These are phyloP conservation scores for Threskiornis aethiopicus DNA, from an alignment of 2,797 vertebrate genomes.

Conservation along the genomic window DNA sequence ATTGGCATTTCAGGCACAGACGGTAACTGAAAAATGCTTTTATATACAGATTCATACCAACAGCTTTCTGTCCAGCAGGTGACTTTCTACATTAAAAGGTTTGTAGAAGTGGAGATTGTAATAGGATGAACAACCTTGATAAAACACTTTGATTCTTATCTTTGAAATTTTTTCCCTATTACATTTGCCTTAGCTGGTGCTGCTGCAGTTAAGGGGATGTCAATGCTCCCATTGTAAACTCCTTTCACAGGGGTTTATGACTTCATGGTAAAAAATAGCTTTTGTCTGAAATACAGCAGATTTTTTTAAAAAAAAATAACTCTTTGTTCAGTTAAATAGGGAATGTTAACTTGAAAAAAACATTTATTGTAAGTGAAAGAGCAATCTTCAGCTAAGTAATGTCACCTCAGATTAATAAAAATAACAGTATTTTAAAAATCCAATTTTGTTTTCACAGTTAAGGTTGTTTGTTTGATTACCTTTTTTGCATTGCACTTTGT, in stretches of 20 bases:
- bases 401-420: conserved; percentile 50
- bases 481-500: conserved; percentile 29
- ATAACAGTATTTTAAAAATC: conserved; percentile 38
- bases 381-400: conserved; percentile 17
- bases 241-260: conserved; percentile 1
- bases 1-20: not conserved
- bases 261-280: conserved; percentile 31
- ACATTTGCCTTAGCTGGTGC: not conserved
- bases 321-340: conserved; percentile 4
- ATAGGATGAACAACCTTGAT: conserved; percentile 60
- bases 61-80: conserved; percentile 49
- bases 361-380: conserved; percentile 30
- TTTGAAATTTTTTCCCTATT: conserved; percentile 42
- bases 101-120: conserved; percentile 15
- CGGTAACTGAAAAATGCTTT: conserved; percentile 19
- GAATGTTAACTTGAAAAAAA: conserved; percentile 5
- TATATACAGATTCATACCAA: conserved; percentile 14
- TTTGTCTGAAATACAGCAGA: conserved; percentile 17
- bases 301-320: not conserved
- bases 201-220: not conserved
- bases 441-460: conserved; percentile 41
- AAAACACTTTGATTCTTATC: conserved; percentile 52
- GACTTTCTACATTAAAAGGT: conserved; percentile 43
- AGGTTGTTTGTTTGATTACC: conserved; percentile 33
- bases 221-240: conserved; percentile 15